Evolutionary conservation across 1,140 invertebrate genomes (phyloP), one percentile per base, ranked within the genome.

Genomic region (Drosophila santomea): DNA sequence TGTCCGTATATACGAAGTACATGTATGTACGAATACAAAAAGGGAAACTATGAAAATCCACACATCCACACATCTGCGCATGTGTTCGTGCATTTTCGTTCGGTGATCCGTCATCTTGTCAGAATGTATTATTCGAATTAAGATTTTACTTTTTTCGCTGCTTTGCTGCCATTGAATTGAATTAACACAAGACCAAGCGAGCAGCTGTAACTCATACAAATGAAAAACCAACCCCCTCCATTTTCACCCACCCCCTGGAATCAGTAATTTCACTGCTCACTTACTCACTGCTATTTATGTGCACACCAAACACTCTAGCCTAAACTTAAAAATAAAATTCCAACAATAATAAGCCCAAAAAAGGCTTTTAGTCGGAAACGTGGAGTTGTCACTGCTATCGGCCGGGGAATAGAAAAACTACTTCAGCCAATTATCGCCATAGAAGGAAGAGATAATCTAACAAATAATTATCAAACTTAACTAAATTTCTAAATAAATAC

Each of bases 111-210:
- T 91, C 88, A 91, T 88, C 82, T 91, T 91, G 88, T 91, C 88
- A 91, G 88, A 91, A 91, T 91, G 88, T 86, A 91, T 91, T 91
- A 91, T 86, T 88, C 82, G 83, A 91, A 91, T 91, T 91, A 91
- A 91, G 88, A 91, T 91, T 91, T 91, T 80, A 91, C 71, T 86
- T 89, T 81, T 85, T 89, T 90, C 38, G 68, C 69, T 72, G 69
- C 78, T 90, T 66, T 72, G 69, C 78, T 90, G 74, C 86, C 85
- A 85, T 90, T 90, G 85, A 90, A 90, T 90, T 90, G 80, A 90
- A 89, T 89, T 89, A 89, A 89, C 84, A 84, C 85, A 84, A 63
- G 77, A 48, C 51, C 61, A 15, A 45, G 57, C 75, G 57, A 60
- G 77, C 77, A 79, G 75, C 75, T 79, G 77, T 79, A 56, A 11